Base-by-base conservation (phyloP, 2,113 vertebrate species). In the Centropus unirufus region DNA sequence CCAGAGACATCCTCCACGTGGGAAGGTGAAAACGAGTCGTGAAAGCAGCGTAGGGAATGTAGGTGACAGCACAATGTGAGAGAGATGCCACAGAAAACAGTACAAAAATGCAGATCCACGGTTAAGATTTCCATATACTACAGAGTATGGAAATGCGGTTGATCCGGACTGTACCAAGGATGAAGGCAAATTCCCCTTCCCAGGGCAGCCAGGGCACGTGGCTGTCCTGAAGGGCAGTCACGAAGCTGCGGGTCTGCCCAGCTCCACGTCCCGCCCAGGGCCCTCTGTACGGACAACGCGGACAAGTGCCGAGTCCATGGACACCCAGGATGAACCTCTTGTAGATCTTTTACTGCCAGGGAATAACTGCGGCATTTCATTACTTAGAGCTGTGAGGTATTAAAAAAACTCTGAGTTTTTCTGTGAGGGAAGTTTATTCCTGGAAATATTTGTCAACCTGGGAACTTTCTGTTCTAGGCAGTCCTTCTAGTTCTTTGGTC, bases 21-120 rank as follows among this genome's bases (percentile, higher is more conserved):
- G 92, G 92, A 93, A 94, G 87, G 83, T 88, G 94, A 94, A 92
- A 96, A 91, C 61, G 75, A 95, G 72, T 96, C 92, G 95, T 95
- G 88, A 91, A 96, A 94, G 93, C 55, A 83, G 55, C 1, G 16
- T 20, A 74, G 88, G 90, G 93, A 83, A 86, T 1, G 0, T 70
- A 80, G 52, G 88, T 86, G 55, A 89, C 91, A 95, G 90, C 67
- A 86, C 75, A 94, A 87, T 83, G 84, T 87, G 66, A 90, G 73
- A 92, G 34, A 66, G 69, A 80, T 61, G 20, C 12, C 63, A 62
- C 74, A 83, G 83, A 83, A 91, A 85, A 78, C 34, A 88, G 61
- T 64, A 87, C 54, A 76, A 91, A 88, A 92, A 74, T 64, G 44
- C 36, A 61, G 34, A 63, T 74, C 57, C 29, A n/a, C 11, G 34